Evolutionary conservation across 2,797 vertebrate genomes (phyloP).

Genomic region (Parambassis ranga): DNA sequence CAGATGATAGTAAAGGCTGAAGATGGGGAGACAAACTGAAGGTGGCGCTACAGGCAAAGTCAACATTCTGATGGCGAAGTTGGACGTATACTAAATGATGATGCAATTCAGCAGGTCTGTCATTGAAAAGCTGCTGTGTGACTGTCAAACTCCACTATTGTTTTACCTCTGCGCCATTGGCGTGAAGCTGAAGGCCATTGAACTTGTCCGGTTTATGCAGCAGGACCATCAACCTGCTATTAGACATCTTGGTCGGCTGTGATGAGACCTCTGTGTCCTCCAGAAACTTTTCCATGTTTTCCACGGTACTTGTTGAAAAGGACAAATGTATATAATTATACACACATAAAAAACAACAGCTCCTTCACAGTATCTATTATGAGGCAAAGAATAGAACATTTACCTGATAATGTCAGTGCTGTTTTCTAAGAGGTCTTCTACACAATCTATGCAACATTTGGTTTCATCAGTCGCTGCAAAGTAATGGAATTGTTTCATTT

Average conservation of each 20-base stretch:
- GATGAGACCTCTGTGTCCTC: accelerated
- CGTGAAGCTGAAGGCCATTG: constrained; percentile 15
- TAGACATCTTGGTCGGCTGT: accelerated
- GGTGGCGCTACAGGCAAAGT: too few relatives aligned
- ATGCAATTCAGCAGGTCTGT: neutral
- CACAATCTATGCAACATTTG: too few relatives aligned
- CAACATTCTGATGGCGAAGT: too few relatives aligned
- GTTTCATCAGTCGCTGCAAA: too few relatives aligned
- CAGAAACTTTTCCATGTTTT: neutral
- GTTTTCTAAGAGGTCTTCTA: too few relatives aligned
- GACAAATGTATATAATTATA: neutral
- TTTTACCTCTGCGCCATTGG: constrained; percentile 25
- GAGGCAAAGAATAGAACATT: neutral
- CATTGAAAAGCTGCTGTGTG: neutral
- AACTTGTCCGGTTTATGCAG: neutral
- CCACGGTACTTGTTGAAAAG: neutral
- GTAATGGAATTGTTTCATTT: too few relatives aligned
- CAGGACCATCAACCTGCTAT: accelerated
- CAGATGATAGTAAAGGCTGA: too few relatives aligned
- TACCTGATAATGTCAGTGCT: too few relatives aligned
- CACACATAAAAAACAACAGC: too few relatives aligned
- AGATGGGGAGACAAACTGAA: too few relatives aligned
- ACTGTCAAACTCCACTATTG: neutral
- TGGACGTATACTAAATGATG: too few relatives aligned
- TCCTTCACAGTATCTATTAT: neutral